A percentile compares a stretch with the other conserved stretches of the same genome.
These are phyloP conservation scores for Urosaurus nigricauda DNA, from an alignment of 2,797 vertebrate species.

Conservation along the genomic window DNA sequence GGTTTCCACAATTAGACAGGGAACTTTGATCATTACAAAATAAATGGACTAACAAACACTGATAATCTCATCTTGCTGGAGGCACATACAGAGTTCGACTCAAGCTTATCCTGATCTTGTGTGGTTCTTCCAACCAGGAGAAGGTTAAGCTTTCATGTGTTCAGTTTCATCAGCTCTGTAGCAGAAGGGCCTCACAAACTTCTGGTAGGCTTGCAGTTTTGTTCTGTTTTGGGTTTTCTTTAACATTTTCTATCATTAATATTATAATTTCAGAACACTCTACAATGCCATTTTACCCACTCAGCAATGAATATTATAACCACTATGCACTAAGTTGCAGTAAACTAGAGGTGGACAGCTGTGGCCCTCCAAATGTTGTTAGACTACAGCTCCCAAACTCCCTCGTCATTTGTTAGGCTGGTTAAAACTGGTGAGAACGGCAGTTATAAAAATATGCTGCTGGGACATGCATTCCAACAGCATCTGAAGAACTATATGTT, in stretches of 20 bases:
- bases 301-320: background rate
- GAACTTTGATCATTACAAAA: slow-evolving; percentile 1
- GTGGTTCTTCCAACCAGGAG: background rate
- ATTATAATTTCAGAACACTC: background rate
- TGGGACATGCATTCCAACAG: too few species aligned
- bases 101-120: background rate
- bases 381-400: too few species aligned
- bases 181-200: background rate
- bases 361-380: too few species aligned
- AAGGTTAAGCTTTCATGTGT: background rate
- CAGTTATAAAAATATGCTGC: too few species aligned
- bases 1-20: slow-evolving; percentile 28
- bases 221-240: background rate
- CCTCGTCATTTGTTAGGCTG: too few species aligned
- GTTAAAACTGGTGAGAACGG: too few species aligned
- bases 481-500: too few species aligned
- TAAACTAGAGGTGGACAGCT: too few species aligned
- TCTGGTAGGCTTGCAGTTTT: background rate
- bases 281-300: slow-evolving; percentile 23
- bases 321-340: background rate
- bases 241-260: background rate
- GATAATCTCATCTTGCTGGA: background rate
- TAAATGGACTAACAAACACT: background rate
- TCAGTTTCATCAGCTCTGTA: background rate
- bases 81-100: background rate